Percentiles rank a stretch among this genome's conserved stretches.
Evolutionary conservation across 2,888 invertebrate species (phyloP).

Genomic region (Papilio elwesi): DNA sequence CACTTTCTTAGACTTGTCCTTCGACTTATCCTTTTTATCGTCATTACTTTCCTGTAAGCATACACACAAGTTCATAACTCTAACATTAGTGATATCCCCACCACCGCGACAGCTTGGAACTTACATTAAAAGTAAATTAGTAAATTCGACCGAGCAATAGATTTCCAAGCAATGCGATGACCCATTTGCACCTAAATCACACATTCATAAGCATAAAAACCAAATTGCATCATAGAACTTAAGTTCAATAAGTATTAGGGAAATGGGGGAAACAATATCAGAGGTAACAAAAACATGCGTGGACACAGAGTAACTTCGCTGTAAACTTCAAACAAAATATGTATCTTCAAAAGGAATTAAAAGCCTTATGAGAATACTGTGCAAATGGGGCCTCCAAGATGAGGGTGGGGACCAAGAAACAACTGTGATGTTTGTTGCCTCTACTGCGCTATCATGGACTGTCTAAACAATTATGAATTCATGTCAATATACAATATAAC

Average conservation of each 20-base stretch:
- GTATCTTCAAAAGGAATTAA: conserved; percentile 57
- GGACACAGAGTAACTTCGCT: conserved; percentile 74
- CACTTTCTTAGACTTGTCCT: conserved; percentile 88
- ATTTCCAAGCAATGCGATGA: conserved; percentile 71
- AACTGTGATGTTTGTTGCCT: conserved; percentile 73
- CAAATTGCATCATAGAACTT: conserved; percentile 48
- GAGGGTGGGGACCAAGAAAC: conserved; percentile 72
- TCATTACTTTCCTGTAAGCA: conserved; percentile 80
- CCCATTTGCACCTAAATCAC: conserved; percentile 77
- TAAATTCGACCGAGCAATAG: conserved; percentile 25
- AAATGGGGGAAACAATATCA: conserved; percentile 53
- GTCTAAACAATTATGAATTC: neutral
- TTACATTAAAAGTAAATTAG: neutral
- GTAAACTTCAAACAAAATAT: conserved; percentile 49
- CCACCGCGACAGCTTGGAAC: conserved; percentile 67
- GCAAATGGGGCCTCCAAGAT: conserved; percentile 78
- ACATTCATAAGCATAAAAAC: conserved; percentile 51
- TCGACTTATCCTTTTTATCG: conserved; percentile 87
- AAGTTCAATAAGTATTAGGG: conserved; percentile 55
- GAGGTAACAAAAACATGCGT: conserved; percentile 77
- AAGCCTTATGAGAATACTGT: conserved; percentile 67
- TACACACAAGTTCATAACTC: conserved; percentile 64
- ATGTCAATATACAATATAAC: neutral
- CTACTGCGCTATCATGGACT: neutral
- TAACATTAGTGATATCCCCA: conserved; percentile 62